These are phyloP conservation scores for Crossoptilon crossoptilon DNA, from an alignment of 2,797 vertebrate genomes.

Conservation along the genomic window DNA sequence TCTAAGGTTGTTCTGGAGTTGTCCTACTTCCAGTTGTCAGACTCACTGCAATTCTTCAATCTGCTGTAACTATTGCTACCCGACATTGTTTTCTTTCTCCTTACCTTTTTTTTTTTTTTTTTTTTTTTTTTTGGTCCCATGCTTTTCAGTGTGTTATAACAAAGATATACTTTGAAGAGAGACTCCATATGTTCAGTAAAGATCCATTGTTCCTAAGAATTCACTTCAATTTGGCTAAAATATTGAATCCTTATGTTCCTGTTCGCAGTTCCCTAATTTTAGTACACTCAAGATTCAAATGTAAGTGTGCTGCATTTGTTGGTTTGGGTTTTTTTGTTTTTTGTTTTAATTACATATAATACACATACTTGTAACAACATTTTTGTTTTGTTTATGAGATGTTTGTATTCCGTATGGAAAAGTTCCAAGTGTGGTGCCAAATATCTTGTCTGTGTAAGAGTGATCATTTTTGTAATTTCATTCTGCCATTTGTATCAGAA, in stretches of 20 bases:
- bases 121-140: neutral
- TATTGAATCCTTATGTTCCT: neutral
- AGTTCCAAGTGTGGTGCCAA: neutral
- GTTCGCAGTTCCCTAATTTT: neutral
- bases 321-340: neutral
- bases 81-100: neutral
- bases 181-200: neutral
- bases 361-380: neutral
- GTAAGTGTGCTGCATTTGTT: neutral
- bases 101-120: too few relatives aligned
- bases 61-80: neutral
- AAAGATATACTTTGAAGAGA: neutral
- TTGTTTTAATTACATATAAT: neutral
- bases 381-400: neutral
- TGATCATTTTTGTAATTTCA: constrained; percentile 13
- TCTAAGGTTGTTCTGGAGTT: constrained; percentile 9
- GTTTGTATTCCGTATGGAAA: neutral
- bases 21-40: neutral
- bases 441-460: neutral
- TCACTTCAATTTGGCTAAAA: neutral
- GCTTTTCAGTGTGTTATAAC: neutral
- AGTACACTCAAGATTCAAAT: neutral
- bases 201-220: neutral
- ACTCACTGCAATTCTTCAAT: neutral
- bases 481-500: constrained; percentile 28